Conservation (phyloP, 2,113 vertebrate species). For the Azemiops feae region DNA sequence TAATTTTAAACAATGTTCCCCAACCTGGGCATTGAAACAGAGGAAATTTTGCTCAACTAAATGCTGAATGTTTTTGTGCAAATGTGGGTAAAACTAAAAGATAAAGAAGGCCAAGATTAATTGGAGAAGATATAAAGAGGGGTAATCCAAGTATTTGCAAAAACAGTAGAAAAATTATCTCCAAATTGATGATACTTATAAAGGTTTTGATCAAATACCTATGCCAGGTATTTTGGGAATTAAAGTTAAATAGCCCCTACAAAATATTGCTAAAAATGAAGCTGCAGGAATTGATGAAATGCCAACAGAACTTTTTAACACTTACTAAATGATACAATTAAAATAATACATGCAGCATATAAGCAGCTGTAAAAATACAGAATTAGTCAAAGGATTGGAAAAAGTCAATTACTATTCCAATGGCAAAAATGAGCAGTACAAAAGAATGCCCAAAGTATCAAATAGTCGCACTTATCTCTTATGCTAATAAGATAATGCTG, state of each 20-base stretch:
- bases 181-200: neutral
- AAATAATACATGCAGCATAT: neutral
- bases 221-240: neutral
- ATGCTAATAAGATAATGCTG: neutral
- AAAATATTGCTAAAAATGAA: neutral
- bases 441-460: neutral
- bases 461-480: neutral
- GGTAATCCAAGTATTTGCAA: neutral
- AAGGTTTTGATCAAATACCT: neutral
- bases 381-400: neutral
- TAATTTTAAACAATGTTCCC: neutral
- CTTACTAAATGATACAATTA: neutral
- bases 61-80: neutral
- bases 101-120: neutral
- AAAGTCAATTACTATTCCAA: neutral
- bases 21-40: neutral
- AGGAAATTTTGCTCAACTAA: neutral
- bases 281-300: neutral
- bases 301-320: neutral
- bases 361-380: neutral
- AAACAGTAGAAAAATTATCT: neutral
- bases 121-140: neutral
- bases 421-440: neutral
- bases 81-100: neutral
- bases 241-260: neutral